These are phyloP conservation scores for Nycteola revayana DNA, from an alignment of 2,888 invertebrate species.

Conservation along the genomic window DNA sequence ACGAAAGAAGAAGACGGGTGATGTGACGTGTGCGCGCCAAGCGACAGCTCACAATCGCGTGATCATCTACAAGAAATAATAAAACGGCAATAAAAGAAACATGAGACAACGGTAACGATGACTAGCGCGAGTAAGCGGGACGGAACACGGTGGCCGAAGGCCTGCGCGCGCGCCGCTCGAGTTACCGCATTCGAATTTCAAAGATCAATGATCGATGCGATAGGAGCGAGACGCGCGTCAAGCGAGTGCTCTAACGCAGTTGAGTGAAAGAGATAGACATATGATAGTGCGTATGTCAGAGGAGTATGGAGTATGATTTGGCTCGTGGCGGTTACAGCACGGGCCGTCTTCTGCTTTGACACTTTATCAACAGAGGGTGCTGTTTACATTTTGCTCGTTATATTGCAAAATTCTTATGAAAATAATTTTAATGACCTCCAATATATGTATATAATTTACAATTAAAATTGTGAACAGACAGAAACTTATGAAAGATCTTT, in stretches of 20 bases:
- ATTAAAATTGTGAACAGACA: no score
- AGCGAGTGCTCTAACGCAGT: slow-evolving; percentile 43
- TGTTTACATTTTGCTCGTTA: slow-evolving; percentile 39
- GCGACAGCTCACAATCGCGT: slow-evolving; percentile 82
- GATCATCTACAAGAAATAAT: slow-evolving; percentile 83
- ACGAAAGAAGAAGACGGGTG: slow-evolving; percentile 43
- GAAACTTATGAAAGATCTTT: no score
- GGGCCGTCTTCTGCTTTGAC: slow-evolving; percentile 34
- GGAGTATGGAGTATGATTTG: slow-evolving; percentile 48
- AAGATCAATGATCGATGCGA: slow-evolving; percentile 81
- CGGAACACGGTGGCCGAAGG: slow-evolving; percentile 57
- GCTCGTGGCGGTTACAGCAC: slow-evolving; percentile 70
- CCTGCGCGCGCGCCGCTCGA: slow-evolving; percentile 76
- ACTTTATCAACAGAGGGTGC: slow-evolving; percentile 56
- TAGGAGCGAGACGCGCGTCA: slow-evolving; percentile 68
- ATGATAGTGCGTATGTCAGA: slow-evolving; percentile 26
- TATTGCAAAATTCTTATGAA: slow-evolving; percentile 24
- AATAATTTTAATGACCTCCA: no score
- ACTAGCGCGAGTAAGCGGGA: slow-evolving; percentile 66
- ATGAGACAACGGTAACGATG: slow-evolving; percentile 70
- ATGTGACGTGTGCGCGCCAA: slow-evolving; percentile 79
- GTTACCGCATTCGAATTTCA: slow-evolving; percentile 77
- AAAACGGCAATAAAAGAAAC: slow-evolving; percentile 82
- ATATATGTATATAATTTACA: no score
- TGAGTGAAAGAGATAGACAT: slow-evolving; percentile 41